Evolutionary conservation across 2,888 invertebrate species (phyloP).

Genomic region (Periphyllus acericola): DNA sequence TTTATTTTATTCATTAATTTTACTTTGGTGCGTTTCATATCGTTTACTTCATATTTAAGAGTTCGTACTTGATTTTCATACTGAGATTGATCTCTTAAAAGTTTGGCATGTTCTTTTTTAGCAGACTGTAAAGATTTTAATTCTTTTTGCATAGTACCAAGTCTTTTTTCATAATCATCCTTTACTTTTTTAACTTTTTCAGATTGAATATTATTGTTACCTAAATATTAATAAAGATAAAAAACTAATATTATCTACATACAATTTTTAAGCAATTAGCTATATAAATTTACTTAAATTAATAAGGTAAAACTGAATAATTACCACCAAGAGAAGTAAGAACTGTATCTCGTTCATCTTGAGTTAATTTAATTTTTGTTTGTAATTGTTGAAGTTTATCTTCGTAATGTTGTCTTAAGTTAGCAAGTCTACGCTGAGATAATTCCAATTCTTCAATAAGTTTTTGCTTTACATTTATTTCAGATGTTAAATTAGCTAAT

Average conservation of each 20-base stretch:
- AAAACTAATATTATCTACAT: background rate
- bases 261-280: constrained; percentile 3
- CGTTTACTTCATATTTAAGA: constrained; percentile 78
- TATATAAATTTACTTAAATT: constrained; percentile 65
- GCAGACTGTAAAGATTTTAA: constrained; percentile 85
- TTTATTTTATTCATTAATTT: constrained; percentile 89
- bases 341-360: constrained; percentile 90
- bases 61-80: constrained; percentile 79
- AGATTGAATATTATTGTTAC: constrained; percentile 65
- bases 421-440: constrained; percentile 85
- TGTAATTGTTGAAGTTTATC: constrained; percentile 86
- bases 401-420: constrained; percentile 91
- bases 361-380: constrained; percentile 85
- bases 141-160: constrained; percentile 85
- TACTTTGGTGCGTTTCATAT: constrained; percentile 87
- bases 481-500: constrained; percentile 87
- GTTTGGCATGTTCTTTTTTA: constrained; percentile 86
- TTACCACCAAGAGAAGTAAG: constrained; percentile 72
- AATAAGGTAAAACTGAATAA: constrained; percentile 65
- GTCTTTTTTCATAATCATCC: constrained; percentile 89
- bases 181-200: constrained; percentile 78
- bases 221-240: constrained; percentile 37
- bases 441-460: constrained; percentile 93
- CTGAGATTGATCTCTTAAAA: constrained; percentile 83
- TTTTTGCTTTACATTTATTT: constrained; percentile 94